These are phyloP conservation scores for Marronus borbonicus DNA, from an alignment of 2,888 invertebrate genomes.

Conservation along the genomic window DNA sequence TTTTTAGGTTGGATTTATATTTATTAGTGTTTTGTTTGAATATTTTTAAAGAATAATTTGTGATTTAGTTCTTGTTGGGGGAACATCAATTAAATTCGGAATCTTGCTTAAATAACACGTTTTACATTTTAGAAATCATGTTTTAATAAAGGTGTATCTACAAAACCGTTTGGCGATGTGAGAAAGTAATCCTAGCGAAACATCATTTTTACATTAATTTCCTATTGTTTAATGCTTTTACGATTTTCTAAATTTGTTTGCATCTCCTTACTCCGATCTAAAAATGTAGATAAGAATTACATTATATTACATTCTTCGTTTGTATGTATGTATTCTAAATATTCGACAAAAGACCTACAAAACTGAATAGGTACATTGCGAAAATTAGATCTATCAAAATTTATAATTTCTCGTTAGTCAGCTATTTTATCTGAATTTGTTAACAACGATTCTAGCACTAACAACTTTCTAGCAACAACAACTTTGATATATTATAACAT, in stretches of 20 bases:
- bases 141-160: background rate
- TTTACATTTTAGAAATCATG: no score
- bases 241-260: background rate
- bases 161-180: background rate
- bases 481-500: slow-evolving; percentile 68
- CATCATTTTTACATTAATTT: background rate
- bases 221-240: background rate
- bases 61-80: no score
- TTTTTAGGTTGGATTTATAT: no score
- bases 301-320: background rate
- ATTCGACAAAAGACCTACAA: background rate
- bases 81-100: no score
- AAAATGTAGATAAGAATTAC: background rate
- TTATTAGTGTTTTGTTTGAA: no score
- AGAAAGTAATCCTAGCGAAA: no score
- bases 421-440: slow-evolving; percentile 63
- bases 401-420: slow-evolving; percentile 51
- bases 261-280: background rate
- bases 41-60: no score
- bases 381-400: background rate
- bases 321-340: slow-evolving; percentile 1
- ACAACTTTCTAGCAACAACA: slow-evolving; percentile 71
- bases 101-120: no score
- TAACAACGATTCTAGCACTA: slow-evolving; percentile 70
- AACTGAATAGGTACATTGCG: background rate